These are phyloP conservation scores for human (Homo sapiens) DNA, from an alignment of 2,113 vertebrate genomes.

Conservation along the genomic window GRCh38 chr22:38572501-38573000, in stretches of 20 bases:
- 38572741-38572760: not conserved
- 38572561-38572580: not conserved
- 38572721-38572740: not conserved
- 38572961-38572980: not conserved
- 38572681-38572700: not conserved
- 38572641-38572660: not conserved
- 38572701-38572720: not conserved
- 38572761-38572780: not conserved
- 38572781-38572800: not conserved
- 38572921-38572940: not conserved
- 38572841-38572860: not conserved
- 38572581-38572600: not conserved
- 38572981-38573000: not conserved
- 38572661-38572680: not conserved
- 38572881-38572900: not conserved
- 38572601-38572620: not conserved
- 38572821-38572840: not conserved
- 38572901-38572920: not conserved
- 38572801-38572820: not conserved
- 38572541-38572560: not conserved
- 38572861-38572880: not conserved
- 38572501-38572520: slow-evolving; percentile 1
- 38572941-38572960: not conserved
- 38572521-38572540: not conserved
- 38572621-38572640: not conserved